Evolutionary conservation across 2,888 invertebrate species (phyloP).

Genomic region (Liodrosophila aerea): DNA sequence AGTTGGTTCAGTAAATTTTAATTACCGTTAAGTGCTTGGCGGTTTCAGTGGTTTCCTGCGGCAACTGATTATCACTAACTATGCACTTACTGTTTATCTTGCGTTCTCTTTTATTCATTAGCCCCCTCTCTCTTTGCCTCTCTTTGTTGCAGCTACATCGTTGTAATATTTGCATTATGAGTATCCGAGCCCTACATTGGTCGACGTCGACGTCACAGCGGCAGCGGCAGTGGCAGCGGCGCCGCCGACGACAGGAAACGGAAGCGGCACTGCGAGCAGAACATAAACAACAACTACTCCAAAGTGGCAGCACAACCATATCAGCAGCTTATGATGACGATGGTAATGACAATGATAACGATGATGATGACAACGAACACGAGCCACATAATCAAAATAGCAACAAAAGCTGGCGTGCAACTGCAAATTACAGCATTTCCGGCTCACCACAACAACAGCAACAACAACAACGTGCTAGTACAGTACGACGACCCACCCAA

Average conservation of each 20-base stretch:
- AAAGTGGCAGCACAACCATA: slow-evolving; percentile 56
- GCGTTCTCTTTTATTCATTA: background rate
- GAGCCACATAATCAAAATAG: slow-evolving; percentile 44
- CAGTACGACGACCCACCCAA: slow-evolving; percentile 8
- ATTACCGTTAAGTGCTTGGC: slow-evolving; percentile 37
- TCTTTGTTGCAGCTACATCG: slow-evolving; percentile 29
- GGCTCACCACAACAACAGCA: slow-evolving; percentile 40
- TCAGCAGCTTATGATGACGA: slow-evolving; percentile 64
- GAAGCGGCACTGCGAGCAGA: slow-evolving; percentile 33
- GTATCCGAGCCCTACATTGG: slow-evolving; percentile 28
- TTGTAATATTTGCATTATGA: slow-evolving; percentile 45
- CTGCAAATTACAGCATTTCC: slow-evolving; percentile 62
- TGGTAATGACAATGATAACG: slow-evolving; percentile 24
- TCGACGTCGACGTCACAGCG: slow-evolving; percentile 15
- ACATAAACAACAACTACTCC: slow-evolving; percentile 51
- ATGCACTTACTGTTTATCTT: slow-evolving; percentile 10
- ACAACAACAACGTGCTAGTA: too few species aligned
- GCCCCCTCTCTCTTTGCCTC: slow-evolving; percentile 1
- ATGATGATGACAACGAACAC: slow-evolving; percentile 23
- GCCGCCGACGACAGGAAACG: slow-evolving; percentile 36
- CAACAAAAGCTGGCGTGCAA: slow-evolving; percentile 21
- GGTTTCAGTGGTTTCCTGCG: slow-evolving; percentile 21
- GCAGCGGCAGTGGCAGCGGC: slow-evolving; percentile 18
- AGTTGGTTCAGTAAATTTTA: slow-evolving; percentile 28
- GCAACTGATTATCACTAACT: slow-evolving; percentile 25